Conservation (phyloP, 2,888 invertebrate species). For the Rambutsinella grinnellia region DNA sequence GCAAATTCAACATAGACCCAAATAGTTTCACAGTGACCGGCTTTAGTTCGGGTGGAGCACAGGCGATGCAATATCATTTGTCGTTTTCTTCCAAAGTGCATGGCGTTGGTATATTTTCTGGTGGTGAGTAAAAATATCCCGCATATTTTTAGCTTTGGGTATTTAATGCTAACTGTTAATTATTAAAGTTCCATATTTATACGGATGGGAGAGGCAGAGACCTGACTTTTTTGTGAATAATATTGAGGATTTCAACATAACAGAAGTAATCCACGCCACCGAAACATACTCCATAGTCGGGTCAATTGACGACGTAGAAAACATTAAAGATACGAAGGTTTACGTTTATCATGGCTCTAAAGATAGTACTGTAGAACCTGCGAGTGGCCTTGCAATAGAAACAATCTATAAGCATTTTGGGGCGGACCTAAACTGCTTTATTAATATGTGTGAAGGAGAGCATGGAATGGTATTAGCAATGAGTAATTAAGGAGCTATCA, state of each 20-base stretch:
- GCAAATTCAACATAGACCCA: slow-evolving; percentile 67
- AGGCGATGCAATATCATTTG: slow-evolving; percentile 69
- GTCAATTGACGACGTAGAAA: slow-evolving; percentile 67
- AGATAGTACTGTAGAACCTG: slow-evolving; percentile 68
- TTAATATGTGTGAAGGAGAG: slow-evolving; percentile 36
- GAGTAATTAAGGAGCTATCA: no score
- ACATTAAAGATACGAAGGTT: slow-evolving; percentile 67
- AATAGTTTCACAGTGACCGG: slow-evolving; percentile 68
- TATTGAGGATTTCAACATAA: slow-evolving; percentile 54
- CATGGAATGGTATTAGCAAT: slow-evolving; percentile 56
- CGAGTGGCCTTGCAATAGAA: slow-evolving; percentile 36
- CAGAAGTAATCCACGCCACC: slow-evolving; percentile 48
- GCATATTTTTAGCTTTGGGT: neutral
- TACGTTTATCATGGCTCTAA: slow-evolving; percentile 68
- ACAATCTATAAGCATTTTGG: slow-evolving; percentile 47
- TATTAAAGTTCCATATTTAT: slow-evolving; percentile 62
- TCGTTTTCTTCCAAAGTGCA: slow-evolving; percentile 67
- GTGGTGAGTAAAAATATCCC: slow-evolving; percentile 65
- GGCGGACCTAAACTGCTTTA: slow-evolving; percentile 22
- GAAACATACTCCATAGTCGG: slow-evolving; percentile 60
- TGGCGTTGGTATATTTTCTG: slow-evolving; percentile 69
- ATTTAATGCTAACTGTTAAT: no score
- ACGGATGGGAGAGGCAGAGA: slow-evolving; percentile 55
- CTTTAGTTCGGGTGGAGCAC: slow-evolving; percentile 68
- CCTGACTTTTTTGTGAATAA: slow-evolving; percentile 59